phyloP scores from a whole-genome alignment of 2,888 invertebrate genomes.

The Parochlus steinenii region DNA sequence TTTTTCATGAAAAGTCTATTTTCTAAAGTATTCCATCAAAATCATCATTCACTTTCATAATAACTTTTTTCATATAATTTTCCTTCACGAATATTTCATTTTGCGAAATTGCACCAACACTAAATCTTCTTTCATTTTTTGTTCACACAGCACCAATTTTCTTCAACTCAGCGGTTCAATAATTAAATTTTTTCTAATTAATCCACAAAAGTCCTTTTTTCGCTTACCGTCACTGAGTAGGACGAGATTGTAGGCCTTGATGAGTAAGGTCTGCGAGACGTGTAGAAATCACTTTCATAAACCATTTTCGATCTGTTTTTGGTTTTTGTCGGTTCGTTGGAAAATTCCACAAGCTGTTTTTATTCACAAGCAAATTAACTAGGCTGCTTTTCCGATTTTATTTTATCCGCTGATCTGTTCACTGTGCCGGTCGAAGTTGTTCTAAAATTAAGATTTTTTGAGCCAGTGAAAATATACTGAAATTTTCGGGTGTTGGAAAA shows the following conservation, averaged over 20 bases:
- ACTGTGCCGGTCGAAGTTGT: constrained; percentile 11
- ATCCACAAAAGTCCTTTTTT: no score
- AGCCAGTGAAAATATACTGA: no score
- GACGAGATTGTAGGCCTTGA: constrained; percentile 43
- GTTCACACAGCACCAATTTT: constrained; percentile 1
- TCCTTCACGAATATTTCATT: no score
- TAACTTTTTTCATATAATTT: no score
- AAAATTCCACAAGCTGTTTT: constrained; percentile 3
- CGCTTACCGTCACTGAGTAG: constrained; percentile 72
- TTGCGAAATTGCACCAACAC: background rate
- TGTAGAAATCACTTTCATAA: constrained; percentile 86
- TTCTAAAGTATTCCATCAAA: no score
- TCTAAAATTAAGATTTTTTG: constrained; percentile 10
- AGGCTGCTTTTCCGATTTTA: background rate
- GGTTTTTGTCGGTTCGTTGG: constrained; percentile 8
- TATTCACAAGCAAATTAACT: background rate
- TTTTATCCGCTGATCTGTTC: background rate
- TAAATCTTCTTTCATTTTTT: background rate
- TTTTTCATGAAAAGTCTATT: no score
- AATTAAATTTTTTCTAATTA: background rate
- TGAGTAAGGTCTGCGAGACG: constrained; percentile 65
- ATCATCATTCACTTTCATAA: no score
- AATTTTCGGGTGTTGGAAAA: no score
- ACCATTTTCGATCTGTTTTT: constrained; percentile 46
- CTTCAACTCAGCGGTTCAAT: background rate